Conservation (phyloP, 2,888 invertebrate genomes). For the Diogma glabrata region DNA sequence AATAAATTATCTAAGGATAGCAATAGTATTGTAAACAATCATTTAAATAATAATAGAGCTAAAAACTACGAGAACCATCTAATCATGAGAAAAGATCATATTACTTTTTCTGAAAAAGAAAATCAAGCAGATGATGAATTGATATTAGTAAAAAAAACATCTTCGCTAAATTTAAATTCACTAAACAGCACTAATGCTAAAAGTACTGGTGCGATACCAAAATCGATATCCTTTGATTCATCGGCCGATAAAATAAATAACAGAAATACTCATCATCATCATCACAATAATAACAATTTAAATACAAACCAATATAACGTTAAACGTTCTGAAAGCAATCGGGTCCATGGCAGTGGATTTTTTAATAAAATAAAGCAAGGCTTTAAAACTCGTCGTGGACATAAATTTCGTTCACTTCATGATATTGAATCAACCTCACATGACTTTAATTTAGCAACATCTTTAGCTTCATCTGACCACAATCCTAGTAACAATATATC, state of each 20-base stretch:
- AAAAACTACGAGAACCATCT: neutral
- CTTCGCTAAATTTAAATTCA: slow-evolving; percentile 4
- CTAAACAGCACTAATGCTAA: slow-evolving; percentile 12
- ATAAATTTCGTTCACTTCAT: slow-evolving; percentile 25
- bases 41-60: slow-evolving; percentile 19
- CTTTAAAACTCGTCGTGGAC: slow-evolving; percentile 50
- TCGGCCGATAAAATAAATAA: slow-evolving; percentile 71
- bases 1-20: neutral
- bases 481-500: neutral
- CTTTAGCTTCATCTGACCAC: slow-evolving; percentile 15
- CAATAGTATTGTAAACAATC: neutral
- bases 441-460: neutral
- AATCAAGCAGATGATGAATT: slow-evolving; percentile 8
- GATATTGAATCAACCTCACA: slow-evolving; percentile 1
- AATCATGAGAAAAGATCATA: neutral
- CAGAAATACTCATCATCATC: no score
- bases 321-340: slow-evolving; percentile 1
- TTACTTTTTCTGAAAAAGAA: neutral
- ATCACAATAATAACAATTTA: slow-evolving; percentile 33
- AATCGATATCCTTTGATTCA: slow-evolving; percentile 85
- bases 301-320: neutral
- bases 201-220: slow-evolving; percentile 71
- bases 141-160: slow-evolving; percentile 7
- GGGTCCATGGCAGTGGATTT: slow-evolving; percentile 45
- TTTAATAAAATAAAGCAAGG: slow-evolving; percentile 62